phyloP scores from a whole-genome alignment of 2,888 invertebrate species.

The Abrostola triplasia region DNA sequence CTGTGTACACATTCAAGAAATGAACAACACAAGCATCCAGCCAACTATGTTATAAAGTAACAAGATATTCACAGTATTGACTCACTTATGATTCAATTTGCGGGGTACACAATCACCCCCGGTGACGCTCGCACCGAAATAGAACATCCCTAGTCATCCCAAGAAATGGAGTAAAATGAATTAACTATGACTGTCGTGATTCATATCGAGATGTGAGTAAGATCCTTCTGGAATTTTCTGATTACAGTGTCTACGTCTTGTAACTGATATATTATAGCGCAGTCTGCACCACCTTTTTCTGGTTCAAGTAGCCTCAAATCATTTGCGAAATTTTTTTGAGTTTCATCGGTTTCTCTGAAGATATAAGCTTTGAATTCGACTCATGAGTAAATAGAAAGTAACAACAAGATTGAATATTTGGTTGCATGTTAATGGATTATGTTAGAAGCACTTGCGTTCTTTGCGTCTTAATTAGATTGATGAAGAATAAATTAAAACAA shows the following conservation, averaged over 20 bases:
- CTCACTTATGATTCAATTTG: conserved; percentile 65
- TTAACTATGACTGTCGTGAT: conserved; percentile 53
- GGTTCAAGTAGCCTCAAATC: too few species aligned
- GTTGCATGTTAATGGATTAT: too few species aligned
- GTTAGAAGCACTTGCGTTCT: too few species aligned
- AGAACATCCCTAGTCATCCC: conserved; percentile 46
- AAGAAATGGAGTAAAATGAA: conserved; percentile 52
- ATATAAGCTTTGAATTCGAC: too few species aligned
- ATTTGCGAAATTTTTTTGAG: too few species aligned
- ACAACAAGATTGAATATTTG: too few species aligned
- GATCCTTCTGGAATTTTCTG: conserved; percentile 34
- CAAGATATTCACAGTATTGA: conserved; percentile 37
- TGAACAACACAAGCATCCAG: conserved; percentile 1
- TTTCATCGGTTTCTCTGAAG: too few species aligned
- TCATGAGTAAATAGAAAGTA: too few species aligned
- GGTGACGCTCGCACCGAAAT: conserved; percentile 51
- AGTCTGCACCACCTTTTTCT: too few species aligned
- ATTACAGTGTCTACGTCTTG: not conserved
- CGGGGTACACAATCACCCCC: conserved; percentile 52
- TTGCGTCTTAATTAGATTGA: too few species aligned
- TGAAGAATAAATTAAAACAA: too few species aligned
- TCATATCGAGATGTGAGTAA: conserved; percentile 50
- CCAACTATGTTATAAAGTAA: conserved; percentile 17
- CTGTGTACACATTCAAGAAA: not conserved
- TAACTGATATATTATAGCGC: too few species aligned